Conservation (phyloP, 2,113 vertebrate genomes). For the Erythrocercus mccallii region DNA sequence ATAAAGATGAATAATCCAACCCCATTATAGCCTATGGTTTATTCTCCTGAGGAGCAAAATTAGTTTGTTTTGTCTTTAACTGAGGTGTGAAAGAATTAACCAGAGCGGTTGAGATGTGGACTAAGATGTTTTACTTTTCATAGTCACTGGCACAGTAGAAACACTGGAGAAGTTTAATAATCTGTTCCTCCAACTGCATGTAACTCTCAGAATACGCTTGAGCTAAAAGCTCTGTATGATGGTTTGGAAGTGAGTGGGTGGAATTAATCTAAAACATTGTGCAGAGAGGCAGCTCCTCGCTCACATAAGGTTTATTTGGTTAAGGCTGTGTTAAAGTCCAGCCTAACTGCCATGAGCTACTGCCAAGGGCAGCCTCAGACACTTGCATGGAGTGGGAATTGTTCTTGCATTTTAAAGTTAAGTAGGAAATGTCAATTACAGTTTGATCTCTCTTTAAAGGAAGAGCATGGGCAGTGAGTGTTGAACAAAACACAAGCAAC, state of each 20-base stretch:
- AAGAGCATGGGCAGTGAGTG: background rate
- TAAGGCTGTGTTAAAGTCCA: background rate
- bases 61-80: background rate
- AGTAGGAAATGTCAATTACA: background rate
- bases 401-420: background rate
- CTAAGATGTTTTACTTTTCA: background rate
- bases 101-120: background rate
- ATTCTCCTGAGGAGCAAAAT: background rate
- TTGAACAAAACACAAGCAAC: background rate
- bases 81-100: background rate
- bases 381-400: background rate
- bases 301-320: background rate
- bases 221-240: background rate
- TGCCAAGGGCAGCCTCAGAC: background rate
- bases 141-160: background rate
- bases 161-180: background rate
- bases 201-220: background rate
- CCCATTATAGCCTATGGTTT: background rate
- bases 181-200: background rate
- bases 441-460: background rate
- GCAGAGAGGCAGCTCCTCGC: background rate
- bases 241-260: background rate
- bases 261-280: background rate
- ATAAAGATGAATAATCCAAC: background rate
- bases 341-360: accelerated